These are phyloP conservation scores for Apotomis turbidana DNA, from an alignment of 2,888 invertebrate species.

Conservation along the genomic window DNA sequence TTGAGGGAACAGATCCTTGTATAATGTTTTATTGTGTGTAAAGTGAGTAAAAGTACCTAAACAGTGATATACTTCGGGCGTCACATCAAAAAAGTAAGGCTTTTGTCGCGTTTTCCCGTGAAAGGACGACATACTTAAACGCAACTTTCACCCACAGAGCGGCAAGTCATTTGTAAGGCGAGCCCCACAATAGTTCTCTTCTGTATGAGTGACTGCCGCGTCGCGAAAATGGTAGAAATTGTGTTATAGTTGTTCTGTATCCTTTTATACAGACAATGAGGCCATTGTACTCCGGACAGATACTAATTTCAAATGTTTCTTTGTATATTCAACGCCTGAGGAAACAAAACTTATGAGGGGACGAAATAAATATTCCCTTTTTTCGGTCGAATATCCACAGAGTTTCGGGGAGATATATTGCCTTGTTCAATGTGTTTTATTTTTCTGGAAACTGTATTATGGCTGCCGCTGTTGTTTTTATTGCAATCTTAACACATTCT, in stretches of 20 bases:
- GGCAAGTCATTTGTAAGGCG: constrained; percentile 63
- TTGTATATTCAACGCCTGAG: constrained; percentile 55
- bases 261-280: constrained; percentile 67
- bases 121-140: constrained; percentile 33
- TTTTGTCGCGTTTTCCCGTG: constrained; percentile 26
- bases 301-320: constrained; percentile 70
- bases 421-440: constrained; percentile 48
- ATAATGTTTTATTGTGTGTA: too few species aligned
- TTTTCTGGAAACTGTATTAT: constrained; percentile 45
- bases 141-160: constrained; percentile 43
- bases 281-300: constrained; percentile 67
- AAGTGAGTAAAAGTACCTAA: background rate
- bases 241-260: constrained; percentile 62
- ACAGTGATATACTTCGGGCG: background rate
- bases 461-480: constrained; percentile 24
- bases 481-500: constrained; percentile 41
- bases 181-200: constrained; percentile 58
- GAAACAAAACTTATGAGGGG: constrained; percentile 56
- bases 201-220: constrained; percentile 57
- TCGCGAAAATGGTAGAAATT: constrained; percentile 60
- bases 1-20: too few species aligned
- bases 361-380: constrained; percentile 49
- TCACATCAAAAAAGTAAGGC: constrained; percentile 12
- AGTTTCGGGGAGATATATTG: constrained; percentile 42
- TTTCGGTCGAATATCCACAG: constrained; percentile 41